These are phyloP conservation scores for Rhinella marina DNA, from an alignment of 2,797 vertebrate genomes.

Conservation along the genomic window DNA sequence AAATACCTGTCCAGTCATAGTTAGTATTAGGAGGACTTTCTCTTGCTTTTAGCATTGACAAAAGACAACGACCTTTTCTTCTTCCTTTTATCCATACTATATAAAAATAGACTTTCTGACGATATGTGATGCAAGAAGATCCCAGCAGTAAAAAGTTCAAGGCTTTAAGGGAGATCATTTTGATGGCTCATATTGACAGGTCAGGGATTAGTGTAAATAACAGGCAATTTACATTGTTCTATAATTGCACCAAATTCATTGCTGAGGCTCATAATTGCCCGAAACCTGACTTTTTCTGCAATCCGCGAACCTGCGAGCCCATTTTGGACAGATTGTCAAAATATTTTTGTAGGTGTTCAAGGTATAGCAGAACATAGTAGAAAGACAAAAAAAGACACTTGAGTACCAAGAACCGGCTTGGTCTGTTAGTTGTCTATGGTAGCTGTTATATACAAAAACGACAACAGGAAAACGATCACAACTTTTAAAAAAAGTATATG, in stretches of 20 bases:
- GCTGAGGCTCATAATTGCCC: not conserved
- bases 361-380: not conserved
- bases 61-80: not conserved
- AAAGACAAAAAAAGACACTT: not conserved
- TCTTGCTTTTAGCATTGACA: not conserved
- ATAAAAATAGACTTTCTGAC: constrained; percentile 19
- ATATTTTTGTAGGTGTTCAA: constrained; percentile 20
- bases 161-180: not conserved
- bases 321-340: constrained; percentile 19
- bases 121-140: constrained; percentile 11
- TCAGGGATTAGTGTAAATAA: constrained; percentile 27
- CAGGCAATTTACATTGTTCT: constrained; percentile 39
- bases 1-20: not conserved
- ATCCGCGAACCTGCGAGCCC: not conserved
- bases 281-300: constrained; percentile 1
- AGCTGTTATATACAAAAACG: not conserved
- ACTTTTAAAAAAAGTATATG: not conserved
- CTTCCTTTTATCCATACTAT: not conserved
- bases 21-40: not conserved
- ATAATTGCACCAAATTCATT: constrained; percentile 44
- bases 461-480: not conserved
- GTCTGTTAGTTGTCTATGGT: not conserved
- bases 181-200: constrained; percentile 7
- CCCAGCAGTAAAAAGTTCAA: constrained; percentile 22
- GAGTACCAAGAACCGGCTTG: constrained; percentile 42